phyloP scores from a whole-genome alignment of 2,797 vertebrate species.

The Aythya fuligula region DNA sequence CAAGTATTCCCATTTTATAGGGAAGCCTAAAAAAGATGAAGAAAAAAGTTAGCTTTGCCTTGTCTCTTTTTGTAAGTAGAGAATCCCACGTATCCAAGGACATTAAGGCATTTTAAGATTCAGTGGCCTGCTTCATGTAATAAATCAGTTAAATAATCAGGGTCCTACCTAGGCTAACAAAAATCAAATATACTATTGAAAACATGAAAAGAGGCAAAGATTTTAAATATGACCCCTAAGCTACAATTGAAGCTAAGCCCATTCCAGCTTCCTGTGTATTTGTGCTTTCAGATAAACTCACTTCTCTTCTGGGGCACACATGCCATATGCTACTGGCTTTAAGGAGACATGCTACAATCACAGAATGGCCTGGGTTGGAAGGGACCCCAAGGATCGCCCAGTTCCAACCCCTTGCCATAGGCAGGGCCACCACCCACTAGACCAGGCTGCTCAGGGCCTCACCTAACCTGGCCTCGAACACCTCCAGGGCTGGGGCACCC shows the following conservation, averaged over 20 bases:
- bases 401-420: too few relatives aligned
- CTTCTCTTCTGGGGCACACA: neutral
- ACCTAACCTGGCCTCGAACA: too few relatives aligned
- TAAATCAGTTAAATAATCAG: neutral
- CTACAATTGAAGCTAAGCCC: neutral
- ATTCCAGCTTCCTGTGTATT: neutral
- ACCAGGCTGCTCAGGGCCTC: too few relatives aligned
- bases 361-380: too few relatives aligned
- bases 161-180: neutral
- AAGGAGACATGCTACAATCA: neutral
- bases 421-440: too few relatives aligned
- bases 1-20: constrained; percentile 84
- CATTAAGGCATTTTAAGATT: neutral
- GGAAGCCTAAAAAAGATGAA: constrained; percentile 51
- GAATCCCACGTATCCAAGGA: neutral
- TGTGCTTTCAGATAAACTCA: neutral
- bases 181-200: neutral
- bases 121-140: neutral
- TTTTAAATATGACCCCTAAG: neutral
- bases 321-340: neutral
- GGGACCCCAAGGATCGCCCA: too few relatives aligned
- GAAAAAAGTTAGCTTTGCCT: neutral
- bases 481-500: too few relatives aligned
- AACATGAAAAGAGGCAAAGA: neutral
- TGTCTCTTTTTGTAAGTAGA: neutral